Evolutionary conservation across 2,797 vertebrate genomes (phyloP).

Genomic region (Leuciscus waleckii): DNA sequence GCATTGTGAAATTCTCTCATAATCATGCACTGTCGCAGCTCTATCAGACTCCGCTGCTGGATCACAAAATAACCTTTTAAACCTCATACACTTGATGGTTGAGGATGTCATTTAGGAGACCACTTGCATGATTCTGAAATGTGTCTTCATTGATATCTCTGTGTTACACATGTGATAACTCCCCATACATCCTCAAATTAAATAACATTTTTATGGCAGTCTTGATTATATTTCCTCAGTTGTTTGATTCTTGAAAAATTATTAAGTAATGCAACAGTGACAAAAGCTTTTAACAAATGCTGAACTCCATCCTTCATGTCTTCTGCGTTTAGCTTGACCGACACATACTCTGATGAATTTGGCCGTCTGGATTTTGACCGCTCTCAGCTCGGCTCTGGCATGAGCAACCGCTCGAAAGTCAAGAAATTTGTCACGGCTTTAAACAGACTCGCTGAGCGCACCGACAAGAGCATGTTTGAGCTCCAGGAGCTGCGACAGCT

Average conservation of each 20-base stretch:
- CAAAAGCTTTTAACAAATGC: neutral
- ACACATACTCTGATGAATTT: constrained; percentile 94
- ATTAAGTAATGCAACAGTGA: neutral
- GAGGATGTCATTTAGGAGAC: too few species aligned
- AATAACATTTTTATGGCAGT: neutral
- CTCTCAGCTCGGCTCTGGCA: constrained; percentile 94
- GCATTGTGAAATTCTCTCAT: too few species aligned
- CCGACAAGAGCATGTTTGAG: constrained; percentile 89
- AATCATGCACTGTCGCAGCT: neutral
- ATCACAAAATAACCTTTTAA: neutral
- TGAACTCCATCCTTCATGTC: neutral
- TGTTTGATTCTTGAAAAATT: neutral
- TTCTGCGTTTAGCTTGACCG: constrained; percentile 83
- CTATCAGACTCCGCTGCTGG: too few species aligned
- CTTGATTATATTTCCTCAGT: neutral
- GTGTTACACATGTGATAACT: neutral
- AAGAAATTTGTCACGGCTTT: constrained; percentile 90
- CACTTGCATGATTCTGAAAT: neutral
- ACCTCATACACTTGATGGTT: neutral
- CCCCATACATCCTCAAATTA: neutral
- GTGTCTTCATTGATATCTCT: neutral
- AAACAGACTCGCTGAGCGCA: constrained; percentile 87
- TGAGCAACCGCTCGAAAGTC: constrained; percentile 92
- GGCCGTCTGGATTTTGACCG: constrained; percentile 95
- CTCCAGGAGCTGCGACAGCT: constrained; percentile 85